Evolutionary conservation across 2,888 invertebrate genomes (phyloP), one percentile per base, ranked within the genome.

Genomic region (Acanthopleura granulata): DNA sequence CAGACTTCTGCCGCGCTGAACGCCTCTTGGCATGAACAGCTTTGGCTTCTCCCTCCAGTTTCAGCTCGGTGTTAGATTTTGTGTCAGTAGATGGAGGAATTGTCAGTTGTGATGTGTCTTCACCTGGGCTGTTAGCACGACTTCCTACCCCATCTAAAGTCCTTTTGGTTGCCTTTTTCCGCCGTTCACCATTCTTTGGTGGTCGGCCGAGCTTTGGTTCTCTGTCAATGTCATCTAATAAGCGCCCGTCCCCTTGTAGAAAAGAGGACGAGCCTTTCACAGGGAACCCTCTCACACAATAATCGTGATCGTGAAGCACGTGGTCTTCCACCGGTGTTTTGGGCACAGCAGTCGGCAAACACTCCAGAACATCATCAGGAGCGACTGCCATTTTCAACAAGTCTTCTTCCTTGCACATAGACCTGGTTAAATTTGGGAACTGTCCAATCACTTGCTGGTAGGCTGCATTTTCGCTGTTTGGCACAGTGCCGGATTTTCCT

Each of bases 301-400:
- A 87, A 76, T 87, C 87, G 80, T 87, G 87, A 77, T 87, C 87
- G 81, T 87, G 87, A 69, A 75, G 77, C 16, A 82, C 74, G 62
- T 73, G 73, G 25, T 49, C 25, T 9, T 40, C 40, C 40, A 40
- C 40, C 9, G 40, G 40, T n/a, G 49, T 14, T 22, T 3, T 18
- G 14, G 22, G 0, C 4, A 11, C 49, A 22, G 18, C 25, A 22
- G 25, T 49, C n/a, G 49, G 25, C n/a, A 22, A 6, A 49, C 25
- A 49, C 72, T 72, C 49, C 18, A 72, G n/a, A 0, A 25, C 50
- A 72, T 72, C 57, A 12, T 57, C 57, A n/a, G 57, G 57, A 57
- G 57, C 57, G 3, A 57, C 57, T n/a, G 57, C 57, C 18, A 57
- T n/a, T 22, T 57, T 57, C 57, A 57, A 12, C 18, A 57, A n/a